Evolutionary conservation across 2,888 invertebrate species (phyloP), one percentile per base, ranked within the genome.

Genomic region (Bhutanitis thaidina): DNA sequence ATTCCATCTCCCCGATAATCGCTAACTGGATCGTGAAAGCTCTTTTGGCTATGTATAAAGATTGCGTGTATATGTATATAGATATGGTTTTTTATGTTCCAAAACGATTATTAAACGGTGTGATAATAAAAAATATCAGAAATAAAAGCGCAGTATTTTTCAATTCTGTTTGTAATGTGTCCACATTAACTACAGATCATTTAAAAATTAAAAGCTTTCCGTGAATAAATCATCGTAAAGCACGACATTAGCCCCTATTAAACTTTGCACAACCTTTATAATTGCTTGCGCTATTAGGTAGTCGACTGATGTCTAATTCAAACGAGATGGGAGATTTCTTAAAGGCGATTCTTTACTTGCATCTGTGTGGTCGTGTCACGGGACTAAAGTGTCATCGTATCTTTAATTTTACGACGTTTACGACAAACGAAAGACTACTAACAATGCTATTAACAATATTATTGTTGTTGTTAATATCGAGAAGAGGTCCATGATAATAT

Each of bases 201-300:
- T 53, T 57, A 58, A 61, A 56, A 66, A 59, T 61, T 62, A 59
- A 62, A 64, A 56, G 57, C 56, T 55, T 53, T 54, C 59, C 53
- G 49, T 57, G 52, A 49, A 59, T 59, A 61, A 64, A 67, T 62
- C 61, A 61, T 64, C 62, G 64, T 64, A 58, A 62, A 71, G 59
- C 69, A 67, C 67, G 64, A 64, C 72, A 76, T 74, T 76, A 74
- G 71, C 72, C 69, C 61, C 65, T 67, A 71, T 74, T 76, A 74
- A 78, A 77, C 75, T 78, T 80, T 77, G 67, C 74, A 77, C 70
- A 74, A 75, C 73, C 77, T 71, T 75, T 75, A 69, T 82, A 80
- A 81, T 80, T 82, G 76, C 74, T 70, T 72, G 65, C 56, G 70
- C 75, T 73, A 70, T 76, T 75, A 73, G 63, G 68, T 65, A 66